Evolutionary conservation across 2,113 vertebrate species (phyloP), one percentile per base, ranked within the genome.

Genomic region (Etheostoma cragini): DNA sequence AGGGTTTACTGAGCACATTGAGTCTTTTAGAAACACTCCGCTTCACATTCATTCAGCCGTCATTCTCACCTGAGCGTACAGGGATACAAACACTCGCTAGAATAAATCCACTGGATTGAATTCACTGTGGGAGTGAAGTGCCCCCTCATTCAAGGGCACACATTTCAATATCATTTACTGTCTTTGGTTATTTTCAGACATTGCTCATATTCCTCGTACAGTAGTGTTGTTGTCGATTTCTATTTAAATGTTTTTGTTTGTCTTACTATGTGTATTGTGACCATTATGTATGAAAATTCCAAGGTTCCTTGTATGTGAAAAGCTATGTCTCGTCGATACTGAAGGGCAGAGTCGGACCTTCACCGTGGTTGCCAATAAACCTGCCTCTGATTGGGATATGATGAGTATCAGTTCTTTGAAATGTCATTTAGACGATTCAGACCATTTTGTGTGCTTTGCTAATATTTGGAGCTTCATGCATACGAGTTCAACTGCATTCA

Each of bases 11-110:
- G 45, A 78, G 16, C 15, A n/a, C 56, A 52, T 46, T 76, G 8
- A 35, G 24, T 17, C 60, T 46, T 53, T 19, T 8, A 58, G 35
- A 71, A 66, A 66, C 54, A 26, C 74, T 13, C 7, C 22, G 17
- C 53, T 66, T 38, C 46, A 62, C 53, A 46, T 26, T 75, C 22
- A 45, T 49, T 61, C 45, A 47, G 49, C 21, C 63, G 53, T 72
- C 61, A 17, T 42, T 73, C n/a, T 53, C 52, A 66, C 62, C 17
- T 53, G 22, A 15, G 8, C 19, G 19, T 2, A 22, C 35, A 26
- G 16, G 19, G 30, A 65, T 8, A 24, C 63, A 35, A 49, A 58
- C 53, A 19, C 21, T 3, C 17, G 46, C 30, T 70, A 42, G 58
- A 58, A 17, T 67, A 14, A 33, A 15, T 68, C 10, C 19, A 35